Base-by-base conservation (phyloP, 2,888 invertebrate species). In the Philonicus albiceps region DNA sequence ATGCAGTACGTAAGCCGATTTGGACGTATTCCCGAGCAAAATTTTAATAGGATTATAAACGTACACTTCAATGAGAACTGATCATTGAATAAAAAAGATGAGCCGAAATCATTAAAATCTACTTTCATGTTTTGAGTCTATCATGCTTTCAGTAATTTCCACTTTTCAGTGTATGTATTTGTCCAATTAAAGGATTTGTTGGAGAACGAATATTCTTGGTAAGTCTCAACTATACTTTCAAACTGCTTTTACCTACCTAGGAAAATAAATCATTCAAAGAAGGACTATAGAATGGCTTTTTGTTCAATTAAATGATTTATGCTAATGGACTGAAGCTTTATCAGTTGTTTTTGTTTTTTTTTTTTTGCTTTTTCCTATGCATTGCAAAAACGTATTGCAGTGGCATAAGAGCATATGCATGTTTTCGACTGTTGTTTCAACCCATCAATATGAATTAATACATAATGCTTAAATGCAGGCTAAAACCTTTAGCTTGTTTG, bases 361-460 rank as follows among this genome's bases (percentile, higher is more conserved):
- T 19, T 34, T 43, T 43, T 8, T 0, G 11, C 1, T 74, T 74
- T 34, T 43, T 19, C 43, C 7, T 27, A 40, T 13, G 4, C 1
- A 13, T 19, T 13, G 11, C 34, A 22, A 37, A 76, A 40, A 22
- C n/a, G 37, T 1, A 5, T 16, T 31, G 6, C 37, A 40, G 19
- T 6, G 22, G 22, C 34, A 40, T 11, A 30, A 80, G 80, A 53
- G 80, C 80, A 80, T 53, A 49, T 80, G 53, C 80, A 80, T 80
- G 80, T 80, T 80, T 76, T 78, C 43, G 78, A 27, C 49, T 49
- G 53, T 27, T 53, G 31, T 53, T 80, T 49, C 49, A 53, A 30
- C 30, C 80, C 22, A 80, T 80, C 80, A 80, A 80, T 80, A 80
- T 80, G 53, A 43, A 80, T 80, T 80, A 80, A 53, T 80, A 53